Evolutionary conservation across 2,797 vertebrate species (phyloP).

Genomic region (Naso thynnoides): DNA sequence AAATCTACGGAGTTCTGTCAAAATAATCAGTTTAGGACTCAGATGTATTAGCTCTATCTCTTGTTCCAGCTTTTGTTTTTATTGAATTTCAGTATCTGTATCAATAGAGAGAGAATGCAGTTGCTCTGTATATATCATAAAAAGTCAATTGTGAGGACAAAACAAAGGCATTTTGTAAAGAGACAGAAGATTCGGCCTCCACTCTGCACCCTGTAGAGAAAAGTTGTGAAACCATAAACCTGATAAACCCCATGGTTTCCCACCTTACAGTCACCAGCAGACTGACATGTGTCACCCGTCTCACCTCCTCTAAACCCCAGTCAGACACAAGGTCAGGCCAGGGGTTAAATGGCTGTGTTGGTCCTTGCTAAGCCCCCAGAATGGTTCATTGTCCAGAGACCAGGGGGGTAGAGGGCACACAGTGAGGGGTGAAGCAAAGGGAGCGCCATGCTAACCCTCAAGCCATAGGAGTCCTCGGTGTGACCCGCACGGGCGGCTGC

Average conservation of each 20-base stretch:
- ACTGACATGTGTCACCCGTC: slow-evolving; percentile 67
- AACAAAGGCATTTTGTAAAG: slow-evolving; percentile 6
- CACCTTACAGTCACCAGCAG: slow-evolving; percentile 53
- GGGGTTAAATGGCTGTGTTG: slow-evolving; percentile 82
- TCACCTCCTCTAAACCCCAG: slow-evolving; percentile 71
- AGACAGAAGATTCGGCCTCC: slow-evolving; percentile 4
- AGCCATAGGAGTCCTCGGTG: slow-evolving; percentile 79
- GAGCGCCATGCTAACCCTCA: slow-evolving; percentile 50
- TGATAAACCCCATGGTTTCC: slow-evolving; percentile 25
- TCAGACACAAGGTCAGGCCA: slow-evolving; percentile 84
- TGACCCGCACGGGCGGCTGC: slow-evolving; percentile 69
- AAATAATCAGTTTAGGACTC: not conserved
- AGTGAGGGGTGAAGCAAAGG: slow-evolving; percentile 69
- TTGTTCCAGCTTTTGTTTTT: not conserved
- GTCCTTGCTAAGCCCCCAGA: slow-evolving; percentile 74
- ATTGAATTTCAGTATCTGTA: not conserved
- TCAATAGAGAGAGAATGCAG: not conserved
- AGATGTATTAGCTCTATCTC: not conserved
- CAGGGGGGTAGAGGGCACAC: slow-evolving; percentile 64
- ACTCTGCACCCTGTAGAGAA: slow-evolving; percentile 22
- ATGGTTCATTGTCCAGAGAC: slow-evolving; percentile 82
- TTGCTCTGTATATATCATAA: not conserved
- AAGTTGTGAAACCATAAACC: slow-evolving; percentile 51
- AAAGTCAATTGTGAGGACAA: not conserved
- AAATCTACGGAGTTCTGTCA: too few species aligned